A percentile compares a stretch with the other conserved stretches of the same genome.
phyloP scores from a whole-genome alignment of 2,113 vertebrate species.

The Gallinago jamesoni region DNA sequence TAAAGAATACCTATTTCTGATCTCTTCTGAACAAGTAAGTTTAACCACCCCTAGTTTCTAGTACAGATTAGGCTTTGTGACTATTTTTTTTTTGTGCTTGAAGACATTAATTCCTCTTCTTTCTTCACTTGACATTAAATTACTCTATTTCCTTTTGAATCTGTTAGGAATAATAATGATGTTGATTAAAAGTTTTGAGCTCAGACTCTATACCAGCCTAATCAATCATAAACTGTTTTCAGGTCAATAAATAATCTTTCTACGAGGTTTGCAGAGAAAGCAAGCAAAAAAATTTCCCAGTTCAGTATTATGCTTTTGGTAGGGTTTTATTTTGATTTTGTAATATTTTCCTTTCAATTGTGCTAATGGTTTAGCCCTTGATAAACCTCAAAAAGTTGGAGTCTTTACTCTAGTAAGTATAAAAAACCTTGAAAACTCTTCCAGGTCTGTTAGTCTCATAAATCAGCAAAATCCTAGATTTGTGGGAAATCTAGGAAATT shows the following conservation, averaged over 20 bases:
- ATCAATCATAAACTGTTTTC: not conserved
- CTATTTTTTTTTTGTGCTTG: not conserved
- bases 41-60: not conserved
- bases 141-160: not conserved
- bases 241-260: not conserved
- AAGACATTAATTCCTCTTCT: not conserved
- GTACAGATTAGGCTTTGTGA: not conserved
- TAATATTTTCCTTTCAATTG: not conserved
- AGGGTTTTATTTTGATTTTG: rapidly evolving
- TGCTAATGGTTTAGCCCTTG: not conserved
- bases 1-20: not conserved
- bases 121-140: not conserved
- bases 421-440: not conserved
- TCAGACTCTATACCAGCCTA: not conserved
- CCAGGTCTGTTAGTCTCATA: not conserved
- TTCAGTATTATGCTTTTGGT: not conserved
- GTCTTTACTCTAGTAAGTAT: not conserved
- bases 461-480: not conserved
- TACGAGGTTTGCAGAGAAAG: not conserved
- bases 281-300: not conserved
- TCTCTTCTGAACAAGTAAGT: not conserved
- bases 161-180: not conserved
- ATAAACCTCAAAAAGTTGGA: not conserved
- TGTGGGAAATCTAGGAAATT: not conserved
- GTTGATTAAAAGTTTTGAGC: not conserved